Conservation (phyloP, 1,140 invertebrate genomes). For the Vanessa tameamea region DNA sequence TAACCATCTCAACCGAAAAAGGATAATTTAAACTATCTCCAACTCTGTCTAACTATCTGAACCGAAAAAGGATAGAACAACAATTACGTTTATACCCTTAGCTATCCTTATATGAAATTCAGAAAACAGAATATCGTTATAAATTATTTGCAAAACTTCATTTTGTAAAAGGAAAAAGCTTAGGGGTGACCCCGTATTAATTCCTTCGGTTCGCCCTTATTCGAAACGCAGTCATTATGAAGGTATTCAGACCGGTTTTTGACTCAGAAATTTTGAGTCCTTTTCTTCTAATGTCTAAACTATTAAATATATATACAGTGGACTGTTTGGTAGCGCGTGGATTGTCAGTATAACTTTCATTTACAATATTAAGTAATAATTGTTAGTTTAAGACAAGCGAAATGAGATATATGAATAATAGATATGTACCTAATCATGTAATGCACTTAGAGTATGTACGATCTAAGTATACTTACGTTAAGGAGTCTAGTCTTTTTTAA, state of each 20-base stretch:
- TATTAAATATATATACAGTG: no score
- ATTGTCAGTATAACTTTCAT: neutral
- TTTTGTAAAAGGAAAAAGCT: constrained; percentile 9
- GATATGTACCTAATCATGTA: neutral
- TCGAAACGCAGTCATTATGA: constrained; percentile 11
- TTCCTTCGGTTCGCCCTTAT: constrained; percentile 14
- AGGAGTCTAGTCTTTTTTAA: no score
- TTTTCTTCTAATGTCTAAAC: neutral
- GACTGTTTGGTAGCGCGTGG: no score
- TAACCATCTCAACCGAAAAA: no score
- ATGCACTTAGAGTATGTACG: neutral
- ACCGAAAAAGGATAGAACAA: no score
- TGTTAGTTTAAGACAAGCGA: neutral
- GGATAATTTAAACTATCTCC: no score
- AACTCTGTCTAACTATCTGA: no score
- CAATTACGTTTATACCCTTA: no score
- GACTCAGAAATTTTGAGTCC: neutral
- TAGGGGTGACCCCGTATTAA: constrained; percentile 24
- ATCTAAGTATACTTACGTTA: neutral
- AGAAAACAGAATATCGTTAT: neutral
- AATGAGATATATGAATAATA: neutral
- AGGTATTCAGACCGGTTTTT: constrained; percentile 20
- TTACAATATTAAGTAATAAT: neutral
- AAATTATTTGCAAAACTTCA: neutral
- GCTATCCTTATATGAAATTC: no score